Base-by-base conservation (phyloP, 2,113 vertebrate species). In the Cinclus mexicanus region DNA sequence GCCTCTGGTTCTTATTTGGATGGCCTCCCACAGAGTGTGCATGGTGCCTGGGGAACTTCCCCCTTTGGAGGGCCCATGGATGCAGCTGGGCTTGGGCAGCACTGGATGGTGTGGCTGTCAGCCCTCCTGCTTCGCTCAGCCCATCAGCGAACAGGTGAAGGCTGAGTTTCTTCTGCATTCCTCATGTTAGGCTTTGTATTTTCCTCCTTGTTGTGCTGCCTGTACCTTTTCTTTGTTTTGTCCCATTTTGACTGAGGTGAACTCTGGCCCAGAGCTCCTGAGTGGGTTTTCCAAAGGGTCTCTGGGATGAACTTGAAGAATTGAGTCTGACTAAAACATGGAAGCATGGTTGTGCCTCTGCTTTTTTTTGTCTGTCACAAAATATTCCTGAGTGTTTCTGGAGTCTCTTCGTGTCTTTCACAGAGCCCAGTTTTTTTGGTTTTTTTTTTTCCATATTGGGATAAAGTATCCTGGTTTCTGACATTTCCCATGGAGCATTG, bases 11-110 rank as follows among this genome's bases (percentile, higher is more conserved):
- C 37, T 22, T 78, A 4, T 26, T 50, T 90, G 35, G 39, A 63
- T 59, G 17, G 8, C 5, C 8, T 91, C 7, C 12, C 37, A 12
- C 12, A 13, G 11, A 8, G 5, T 39, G 12, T 4, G 1, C 4
- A 2, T 44, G 21, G 1, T 80, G 9, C 35, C 7, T 72, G 10
- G 10, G 3, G 11, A 35, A 2, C 4, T 9, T 42, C 1, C 6
- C 9, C 3, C 1, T 4, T 22, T 50, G 44, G 67, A 69, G 50
- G 26, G 11, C 3, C 11, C 0, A 0, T n/a, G 56, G 28, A 29
- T 49, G 26, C 14, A 56, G 28, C 17, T 77, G 37, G 6, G 9
- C 14, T 74, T 28, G 23, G 29, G 41, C 46, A 77, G 53, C 37
- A 3, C 11, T 41, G 33, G 18, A 33, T 44, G n/a, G 3, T 14